Base-by-base conservation (phyloP, 1,140 invertebrate genomes). In the Watersipora subatra region DNA sequence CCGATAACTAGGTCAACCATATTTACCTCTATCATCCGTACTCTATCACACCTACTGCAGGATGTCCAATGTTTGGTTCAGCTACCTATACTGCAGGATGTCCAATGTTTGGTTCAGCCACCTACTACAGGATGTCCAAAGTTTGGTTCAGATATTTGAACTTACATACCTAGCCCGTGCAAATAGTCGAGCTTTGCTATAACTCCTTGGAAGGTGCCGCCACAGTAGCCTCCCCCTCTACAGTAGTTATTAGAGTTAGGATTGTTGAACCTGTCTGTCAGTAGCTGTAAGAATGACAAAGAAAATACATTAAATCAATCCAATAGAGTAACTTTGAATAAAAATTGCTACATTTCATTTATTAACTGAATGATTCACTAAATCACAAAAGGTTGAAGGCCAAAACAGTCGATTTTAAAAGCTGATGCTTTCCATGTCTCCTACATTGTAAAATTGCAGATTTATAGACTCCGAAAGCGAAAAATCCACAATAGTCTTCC, bases 181-280 rank as follows among this genome's bases (percentile, higher is more conserved):
- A 71, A 69, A 30, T 71, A 71, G 46, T 69, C 65, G 20, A 71
- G 62, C 2, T 69, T 66, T n/a, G 64, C 15, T 2, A 46, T 26
- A 7, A 71, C 64, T 2, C 70, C 70, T n/a, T 55, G 62, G 24
- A 71, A 71, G 1, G 63, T 68, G 1, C 70, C 70, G 1, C 70
- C 70, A 64, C 70, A 71, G 34, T 71, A 71, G 7, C 34, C 34
- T 12, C n/a, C 7, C 7, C 34, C 34, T 12, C 7, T 46, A n/a
- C 34, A 46, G 34, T 46, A 46, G n/a, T 46, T 46, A 58, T 63
- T 61, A 1, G 3, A 22, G 1, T 61, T 63, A 17, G 30, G 46
- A 2, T 55, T 20, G 1, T 64, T 46, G 61, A 70, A 70, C 15
- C 69, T 57, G 59, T 70, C 69, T 19, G 69, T 70, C 58, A 70